Evolutionary conservation across 2,888 invertebrate species (phyloP).

Genomic region (Drosophila melanosoma): DNA sequence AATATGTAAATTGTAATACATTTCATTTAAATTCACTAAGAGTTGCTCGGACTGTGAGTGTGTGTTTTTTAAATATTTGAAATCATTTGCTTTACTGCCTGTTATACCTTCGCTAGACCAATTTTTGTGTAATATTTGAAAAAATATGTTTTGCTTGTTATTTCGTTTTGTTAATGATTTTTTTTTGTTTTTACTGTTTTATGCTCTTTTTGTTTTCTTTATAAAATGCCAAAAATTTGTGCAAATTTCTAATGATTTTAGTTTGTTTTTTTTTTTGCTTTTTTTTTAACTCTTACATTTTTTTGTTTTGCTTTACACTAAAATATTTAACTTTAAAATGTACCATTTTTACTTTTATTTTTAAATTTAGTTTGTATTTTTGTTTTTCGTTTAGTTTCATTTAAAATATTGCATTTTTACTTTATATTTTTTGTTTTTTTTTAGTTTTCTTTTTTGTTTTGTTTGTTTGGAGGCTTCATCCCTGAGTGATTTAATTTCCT

Average conservation of each 20-base stretch:
- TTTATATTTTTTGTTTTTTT: constrained; percentile 53
- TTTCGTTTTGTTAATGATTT: constrained; percentile 49
- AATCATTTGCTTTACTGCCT: constrained; percentile 44
- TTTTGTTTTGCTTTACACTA: constrained; percentile 62
- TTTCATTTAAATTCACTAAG: constrained; percentile 80
- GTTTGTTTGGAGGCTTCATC: constrained; percentile 85
- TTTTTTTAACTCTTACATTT: constrained; percentile 24
- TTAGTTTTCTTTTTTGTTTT: constrained; percentile 58
- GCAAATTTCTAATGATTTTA: constrained; percentile 75
- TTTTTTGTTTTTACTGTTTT: constrained; percentile 41
- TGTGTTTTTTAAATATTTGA: constrained; percentile 25
- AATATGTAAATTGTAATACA: constrained; percentile 71
- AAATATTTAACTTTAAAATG: constrained; percentile 78
- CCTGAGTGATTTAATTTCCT: constrained; percentile 84
- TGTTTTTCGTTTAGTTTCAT: constrained; percentile 58
- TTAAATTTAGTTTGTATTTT: constrained; percentile 51
- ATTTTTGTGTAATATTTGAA: constrained; percentile 56
- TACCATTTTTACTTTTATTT: constrained; percentile 55
- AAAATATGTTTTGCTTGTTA: constrained; percentile 69
- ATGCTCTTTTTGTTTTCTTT: constrained; percentile 60
- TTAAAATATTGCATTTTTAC: constrained; percentile 78
- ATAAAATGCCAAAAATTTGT: constrained; percentile 82
- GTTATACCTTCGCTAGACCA: constrained; percentile 75
- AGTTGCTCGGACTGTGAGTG: constrained; percentile 76
- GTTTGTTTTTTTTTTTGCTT: constrained; percentile 39